Evolutionary conservation across 1,140 invertebrate species (phyloP).

Genomic region (Pachypeltis micranthus): DNA sequence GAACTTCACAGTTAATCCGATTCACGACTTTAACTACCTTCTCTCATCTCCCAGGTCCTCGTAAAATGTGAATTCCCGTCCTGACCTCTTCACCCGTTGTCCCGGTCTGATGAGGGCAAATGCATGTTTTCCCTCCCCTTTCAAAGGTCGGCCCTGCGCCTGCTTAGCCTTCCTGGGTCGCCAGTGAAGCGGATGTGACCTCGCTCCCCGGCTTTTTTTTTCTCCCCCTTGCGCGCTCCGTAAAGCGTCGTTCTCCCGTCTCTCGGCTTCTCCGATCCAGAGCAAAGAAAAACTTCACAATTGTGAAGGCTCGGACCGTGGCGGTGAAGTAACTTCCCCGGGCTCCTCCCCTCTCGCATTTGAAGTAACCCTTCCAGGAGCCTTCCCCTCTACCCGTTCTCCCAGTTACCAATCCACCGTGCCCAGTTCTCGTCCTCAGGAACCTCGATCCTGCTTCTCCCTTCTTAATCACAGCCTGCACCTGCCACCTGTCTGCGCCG

Average conservation of each 20-base stretch:
- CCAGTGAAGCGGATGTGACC: not conserved
- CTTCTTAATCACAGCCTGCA: slow-evolving; percentile 3
- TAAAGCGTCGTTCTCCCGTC: not conserved
- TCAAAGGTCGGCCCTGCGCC: too few species aligned
- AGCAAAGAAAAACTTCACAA: not conserved
- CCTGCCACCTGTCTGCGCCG: slow-evolving; percentile 3
- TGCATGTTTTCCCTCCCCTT: too few species aligned
- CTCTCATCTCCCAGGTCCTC: too few species aligned
- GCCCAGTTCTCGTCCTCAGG: too few species aligned
- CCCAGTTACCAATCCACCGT: too few species aligned
- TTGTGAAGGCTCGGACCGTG: not conserved
- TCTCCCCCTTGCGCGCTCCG: not conserved
- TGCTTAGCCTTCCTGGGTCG: too few species aligned
- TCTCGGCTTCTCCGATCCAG: not conserved
- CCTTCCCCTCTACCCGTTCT: not conserved
- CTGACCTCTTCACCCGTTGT: too few species aligned
- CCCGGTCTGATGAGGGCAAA: too few species aligned
- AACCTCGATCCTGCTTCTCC: too few species aligned
- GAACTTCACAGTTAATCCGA: too few species aligned
- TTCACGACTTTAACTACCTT: too few species aligned
- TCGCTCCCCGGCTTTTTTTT: slow-evolving; percentile 1
- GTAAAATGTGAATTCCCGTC: too few species aligned
- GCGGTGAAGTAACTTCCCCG: not conserved
- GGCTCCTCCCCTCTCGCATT: not conserved
- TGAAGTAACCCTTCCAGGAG: not conserved